These are phyloP conservation scores for Achroia grisella DNA, from an alignment of 1,140 invertebrate species.

Conservation along the genomic window DNA sequence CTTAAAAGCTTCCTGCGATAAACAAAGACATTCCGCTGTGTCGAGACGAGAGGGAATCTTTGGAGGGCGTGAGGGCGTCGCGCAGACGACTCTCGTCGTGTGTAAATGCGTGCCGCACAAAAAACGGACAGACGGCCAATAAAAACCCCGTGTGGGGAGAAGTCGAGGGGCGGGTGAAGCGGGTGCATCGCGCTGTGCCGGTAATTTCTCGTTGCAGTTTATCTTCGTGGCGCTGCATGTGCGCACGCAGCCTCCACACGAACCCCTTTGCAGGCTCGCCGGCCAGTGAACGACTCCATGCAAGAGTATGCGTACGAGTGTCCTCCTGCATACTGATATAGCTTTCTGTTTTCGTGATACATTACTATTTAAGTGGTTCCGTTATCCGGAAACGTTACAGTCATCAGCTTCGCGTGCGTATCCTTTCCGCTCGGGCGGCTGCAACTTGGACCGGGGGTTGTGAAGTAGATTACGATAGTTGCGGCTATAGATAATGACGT, in stretches of 20 bases:
- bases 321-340: constrained; percentile 13
- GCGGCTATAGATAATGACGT: constrained; percentile 42
- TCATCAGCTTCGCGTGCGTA: constrained; percentile 27
- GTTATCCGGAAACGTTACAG: constrained; percentile 32
- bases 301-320: constrained; percentile 27
- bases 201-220: constrained; percentile 57
- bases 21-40: constrained; percentile 55
- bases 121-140: constrained; percentile 68
- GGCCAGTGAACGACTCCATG: constrained; percentile 15
- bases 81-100: constrained; percentile 59
- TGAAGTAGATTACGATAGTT: constrained; percentile 11
- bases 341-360: constrained; percentile 26
- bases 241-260: constrained; percentile 59
- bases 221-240: constrained; percentile 46
- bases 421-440: constrained; percentile 30
- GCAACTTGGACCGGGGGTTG: constrained; percentile 23
- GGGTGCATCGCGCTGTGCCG: constrained; percentile 46
- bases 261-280: constrained; percentile 13
- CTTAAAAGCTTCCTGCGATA: constrained; percentile 26
- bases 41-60: constrained; percentile 55
- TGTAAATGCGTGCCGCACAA: constrained; percentile 59
- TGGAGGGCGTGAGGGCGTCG: constrained; percentile 42
- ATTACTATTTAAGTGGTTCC: constrained; percentile 20
- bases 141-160: constrained; percentile 67
- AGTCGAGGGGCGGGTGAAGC: constrained; percentile 59